These are phyloP conservation scores for Tiliqua scincoides DNA, from an alignment of 2,113 vertebrate species.

Conservation along the genomic window DNA sequence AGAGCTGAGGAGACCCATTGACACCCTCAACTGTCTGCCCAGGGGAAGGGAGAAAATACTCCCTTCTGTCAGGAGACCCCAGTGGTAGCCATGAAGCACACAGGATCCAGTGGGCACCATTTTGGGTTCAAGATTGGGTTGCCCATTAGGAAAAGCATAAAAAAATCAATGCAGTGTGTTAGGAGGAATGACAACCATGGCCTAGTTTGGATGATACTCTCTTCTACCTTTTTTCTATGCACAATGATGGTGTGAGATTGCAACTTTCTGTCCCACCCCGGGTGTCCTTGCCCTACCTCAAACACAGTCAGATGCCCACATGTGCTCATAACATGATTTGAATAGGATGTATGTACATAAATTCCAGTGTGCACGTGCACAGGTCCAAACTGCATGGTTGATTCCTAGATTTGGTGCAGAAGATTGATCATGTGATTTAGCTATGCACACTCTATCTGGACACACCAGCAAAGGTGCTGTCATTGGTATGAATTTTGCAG, in stretches of 20 bases:
- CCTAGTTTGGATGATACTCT: neutral
- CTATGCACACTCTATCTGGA: neutral
- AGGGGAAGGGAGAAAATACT: no score
- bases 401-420: neutral
- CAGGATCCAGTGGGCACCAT: no score
- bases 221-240: neutral
- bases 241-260: neutral
- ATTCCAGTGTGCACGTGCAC: neutral
- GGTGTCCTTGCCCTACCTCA: neutral
- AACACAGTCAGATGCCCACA: neutral
- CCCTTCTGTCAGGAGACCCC: no score
- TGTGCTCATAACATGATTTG: neutral
- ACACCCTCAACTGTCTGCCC: no score
- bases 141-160: no score
- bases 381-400: neutral
- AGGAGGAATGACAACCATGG: no score
- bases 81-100: no score
- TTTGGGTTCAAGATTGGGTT: no score
- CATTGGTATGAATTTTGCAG: neutral
- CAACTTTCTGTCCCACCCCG: neutral
- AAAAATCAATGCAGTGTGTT: no score
- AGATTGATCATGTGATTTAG: neutral
- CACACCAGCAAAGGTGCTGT: neutral
- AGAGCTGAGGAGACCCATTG: no score
- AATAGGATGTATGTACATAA: neutral